Conservation (phyloP, 2,113 vertebrate species). For the Psettodes erumei region DNA sequence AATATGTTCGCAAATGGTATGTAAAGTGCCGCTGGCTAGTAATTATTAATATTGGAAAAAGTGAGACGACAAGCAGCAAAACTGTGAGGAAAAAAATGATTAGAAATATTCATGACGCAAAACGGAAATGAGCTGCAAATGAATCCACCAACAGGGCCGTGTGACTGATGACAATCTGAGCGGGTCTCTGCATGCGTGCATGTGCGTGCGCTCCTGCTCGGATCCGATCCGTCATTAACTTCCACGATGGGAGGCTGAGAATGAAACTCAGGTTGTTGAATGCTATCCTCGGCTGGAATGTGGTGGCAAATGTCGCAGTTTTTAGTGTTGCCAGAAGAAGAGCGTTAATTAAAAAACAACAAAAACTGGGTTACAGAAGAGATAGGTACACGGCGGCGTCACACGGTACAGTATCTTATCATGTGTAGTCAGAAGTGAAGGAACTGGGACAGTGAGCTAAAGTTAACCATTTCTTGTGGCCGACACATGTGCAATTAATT, state of each 20-base stretch:
- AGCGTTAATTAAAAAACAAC: not conserved
- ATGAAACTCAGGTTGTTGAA: slow-evolving; percentile 9
- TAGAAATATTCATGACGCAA: not conserved
- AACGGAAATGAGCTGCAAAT: not conserved
- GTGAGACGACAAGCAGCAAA: not conserved
- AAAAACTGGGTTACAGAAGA: slow-evolving; percentile 28
- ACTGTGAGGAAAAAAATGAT: not conserved
- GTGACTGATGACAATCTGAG: not conserved
- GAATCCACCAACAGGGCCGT: not conserved
- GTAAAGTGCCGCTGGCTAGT: not conserved
- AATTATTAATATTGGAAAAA: not conserved
- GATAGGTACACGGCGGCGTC: not conserved
- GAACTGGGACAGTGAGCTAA: slow-evolving; percentile 62
- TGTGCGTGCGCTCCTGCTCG: not conserved
- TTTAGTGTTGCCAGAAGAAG: not conserved
- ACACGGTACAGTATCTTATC: slow-evolving; percentile 28
- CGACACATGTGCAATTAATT: slow-evolving; percentile 60
- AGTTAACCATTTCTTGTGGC: slow-evolving; percentile 36
- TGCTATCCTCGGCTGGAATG: not conserved
- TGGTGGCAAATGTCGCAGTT: not conserved
- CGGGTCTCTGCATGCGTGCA: not conserved
- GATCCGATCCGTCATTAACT: not conserved
- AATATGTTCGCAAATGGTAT: not conserved
- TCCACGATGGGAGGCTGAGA: not conserved
- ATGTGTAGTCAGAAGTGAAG: slow-evolving; percentile 54